Evolutionary conservation across 2,888 invertebrate species (phyloP).

Genomic region (Hypsopygia costalis): DNA sequence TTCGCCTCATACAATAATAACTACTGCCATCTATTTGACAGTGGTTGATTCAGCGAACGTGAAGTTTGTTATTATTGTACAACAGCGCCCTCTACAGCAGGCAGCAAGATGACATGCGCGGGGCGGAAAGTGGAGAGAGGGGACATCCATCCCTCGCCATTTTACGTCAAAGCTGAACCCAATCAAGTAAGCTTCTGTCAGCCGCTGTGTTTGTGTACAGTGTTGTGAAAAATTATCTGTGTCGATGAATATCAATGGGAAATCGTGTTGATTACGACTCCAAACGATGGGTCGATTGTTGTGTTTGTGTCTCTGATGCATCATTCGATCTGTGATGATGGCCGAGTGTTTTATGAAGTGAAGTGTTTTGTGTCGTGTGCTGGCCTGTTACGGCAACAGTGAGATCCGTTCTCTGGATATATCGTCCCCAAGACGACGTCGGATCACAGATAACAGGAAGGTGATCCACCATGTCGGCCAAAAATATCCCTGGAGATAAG

Average conservation of each 20-base stretch:
- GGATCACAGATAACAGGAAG: conserved; percentile 59
- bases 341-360: conserved; percentile 76
- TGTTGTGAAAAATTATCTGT: conserved; percentile 78
- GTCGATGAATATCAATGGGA: conserved; percentile 78
- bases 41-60: too few relatives aligned
- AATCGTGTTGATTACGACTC: conserved; percentile 74
- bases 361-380: conserved; percentile 78
- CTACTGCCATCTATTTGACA: conserved; percentile 15
- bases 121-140: conserved; percentile 53
- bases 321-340: conserved; percentile 74
- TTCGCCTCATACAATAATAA: too few relatives aligned
- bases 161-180: conserved; percentile 71
- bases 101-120: conserved; percentile 48
- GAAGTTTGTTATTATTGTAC: conserved; percentile 21
- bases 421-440: conserved; percentile 76
- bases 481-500: conserved; percentile 92
- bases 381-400: conserved; percentile 73
- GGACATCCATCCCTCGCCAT: conserved; percentile 67
- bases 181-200: conserved; percentile 78
- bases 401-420: conserved; percentile 77
- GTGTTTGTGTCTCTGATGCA: conserved; percentile 77
- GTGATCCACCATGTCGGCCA: conserved; percentile 85
- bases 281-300: conserved; percentile 74
- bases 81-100: conserved; percentile 50
- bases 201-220: conserved; percentile 78